These are phyloP conservation scores for Drosophila helvetica DNA, from an alignment of 2,888 invertebrate genomes.

Conservation along the genomic window DNA sequence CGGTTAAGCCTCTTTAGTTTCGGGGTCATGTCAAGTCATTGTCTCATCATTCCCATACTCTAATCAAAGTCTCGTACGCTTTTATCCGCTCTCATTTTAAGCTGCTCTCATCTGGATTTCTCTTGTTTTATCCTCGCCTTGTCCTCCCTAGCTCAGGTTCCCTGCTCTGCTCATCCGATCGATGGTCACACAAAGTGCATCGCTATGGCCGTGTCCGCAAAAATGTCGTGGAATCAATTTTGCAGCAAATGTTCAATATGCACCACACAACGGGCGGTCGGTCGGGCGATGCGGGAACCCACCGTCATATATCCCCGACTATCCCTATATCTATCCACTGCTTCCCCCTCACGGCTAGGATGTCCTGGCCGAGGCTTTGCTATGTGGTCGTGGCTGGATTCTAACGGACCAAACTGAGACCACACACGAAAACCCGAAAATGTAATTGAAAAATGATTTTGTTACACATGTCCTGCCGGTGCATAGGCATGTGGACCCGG, in stretches of 20 bases:
- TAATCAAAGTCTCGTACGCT: too few relatives aligned
- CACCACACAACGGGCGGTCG: constrained; percentile 16
- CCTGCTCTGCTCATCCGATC: constrained; percentile 20
- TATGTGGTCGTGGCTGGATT: constrained; percentile 49
- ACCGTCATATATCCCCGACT: neutral
- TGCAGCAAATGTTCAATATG: constrained; percentile 67
- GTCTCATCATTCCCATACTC: too few relatives aligned
- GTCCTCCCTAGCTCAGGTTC: too few relatives aligned
- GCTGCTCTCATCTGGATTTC: too few relatives aligned
- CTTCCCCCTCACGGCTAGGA: constrained; percentile 9
- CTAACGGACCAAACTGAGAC: constrained; percentile 45
- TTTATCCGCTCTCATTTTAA: too few relatives aligned
- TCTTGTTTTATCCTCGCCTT: too few relatives aligned
- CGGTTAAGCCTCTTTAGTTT: too few relatives aligned
- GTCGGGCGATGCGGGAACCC: neutral
- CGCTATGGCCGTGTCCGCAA: constrained; percentile 52
- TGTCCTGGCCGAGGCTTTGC: constrained; percentile 20
- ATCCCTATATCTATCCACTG: neutral
- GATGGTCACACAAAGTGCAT: constrained; percentile 36
- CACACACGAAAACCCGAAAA: constrained; percentile 67
- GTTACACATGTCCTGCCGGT: constrained; percentile 66
- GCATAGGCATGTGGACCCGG: constrained; percentile 6
- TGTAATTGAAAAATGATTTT: constrained; percentile 79
- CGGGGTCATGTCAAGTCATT: too few relatives aligned
- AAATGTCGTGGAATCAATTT: constrained; percentile 71